These are phyloP conservation scores for Pyrocephalus nanus DNA, from an alignment of 2,797 vertebrate species.

Conservation along the genomic window DNA sequence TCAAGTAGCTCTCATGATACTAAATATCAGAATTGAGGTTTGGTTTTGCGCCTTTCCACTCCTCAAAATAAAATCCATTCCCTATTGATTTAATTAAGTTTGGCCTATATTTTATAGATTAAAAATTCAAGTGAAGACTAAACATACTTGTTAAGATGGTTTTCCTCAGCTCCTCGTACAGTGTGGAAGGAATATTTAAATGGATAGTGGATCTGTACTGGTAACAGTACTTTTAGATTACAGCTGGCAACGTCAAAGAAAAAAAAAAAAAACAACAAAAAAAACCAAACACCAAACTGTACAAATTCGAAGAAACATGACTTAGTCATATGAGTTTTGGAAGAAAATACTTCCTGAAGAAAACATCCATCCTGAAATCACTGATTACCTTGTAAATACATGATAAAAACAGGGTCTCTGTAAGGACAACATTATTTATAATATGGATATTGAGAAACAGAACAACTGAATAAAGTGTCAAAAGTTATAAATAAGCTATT, in stretches of 20 bases:
- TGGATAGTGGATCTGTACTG: background rate
- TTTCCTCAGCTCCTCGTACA: background rate
- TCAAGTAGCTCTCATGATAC: background rate
- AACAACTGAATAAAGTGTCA: background rate
- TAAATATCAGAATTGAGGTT: background rate
- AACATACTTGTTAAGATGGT: background rate
- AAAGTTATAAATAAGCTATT: background rate
- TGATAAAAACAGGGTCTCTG: background rate
- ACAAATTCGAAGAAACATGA: background rate
- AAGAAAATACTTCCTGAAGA: background rate
- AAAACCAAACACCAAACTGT: background rate
- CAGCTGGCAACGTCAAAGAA: background rate
- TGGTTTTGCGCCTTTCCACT: background rate
- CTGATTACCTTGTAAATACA: background rate
- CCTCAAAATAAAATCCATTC: background rate
- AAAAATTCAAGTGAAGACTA: background rate
- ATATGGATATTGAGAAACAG: background rate
- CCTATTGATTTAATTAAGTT: background rate
- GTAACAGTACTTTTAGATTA: background rate
- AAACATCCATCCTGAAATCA: background rate
- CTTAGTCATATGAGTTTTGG: background rate
- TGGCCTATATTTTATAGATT: background rate
- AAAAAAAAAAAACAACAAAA: background rate
- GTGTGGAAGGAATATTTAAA: slow-evolving; percentile 2
- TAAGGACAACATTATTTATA: background rate